phyloP scores from a whole-genome alignment of 2,797 vertebrate species.

The Halcyon smyrnensis region DNA sequence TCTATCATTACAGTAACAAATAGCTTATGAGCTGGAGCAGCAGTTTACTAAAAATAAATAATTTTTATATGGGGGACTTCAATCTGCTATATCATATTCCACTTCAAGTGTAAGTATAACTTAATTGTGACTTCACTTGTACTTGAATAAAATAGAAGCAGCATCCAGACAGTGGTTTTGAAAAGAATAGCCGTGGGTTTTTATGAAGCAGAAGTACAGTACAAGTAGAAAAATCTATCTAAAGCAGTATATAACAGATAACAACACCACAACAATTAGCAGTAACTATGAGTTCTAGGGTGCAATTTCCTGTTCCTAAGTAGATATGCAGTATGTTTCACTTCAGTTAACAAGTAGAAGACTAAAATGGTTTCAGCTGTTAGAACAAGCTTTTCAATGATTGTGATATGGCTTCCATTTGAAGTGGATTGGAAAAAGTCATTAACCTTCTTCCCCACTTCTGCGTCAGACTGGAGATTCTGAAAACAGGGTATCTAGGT shows the following conservation, averaged over 20 bases:
- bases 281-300: not conserved
- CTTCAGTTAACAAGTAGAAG: not conserved
- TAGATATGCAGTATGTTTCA: not conserved
- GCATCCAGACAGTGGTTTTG: not conserved
- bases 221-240: not conserved
- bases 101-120: not conserved
- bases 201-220: not conserved
- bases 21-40: not conserved
- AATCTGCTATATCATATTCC: not conserved
- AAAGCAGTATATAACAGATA: not conserved
- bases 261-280: not conserved
- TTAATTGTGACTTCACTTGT: not conserved
- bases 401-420: not conserved
- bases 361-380: not conserved
- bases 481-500: not conserved
- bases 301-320: not conserved
- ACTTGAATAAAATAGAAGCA: not conserved
- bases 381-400: not conserved
- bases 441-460: not conserved
- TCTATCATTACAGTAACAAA: not conserved
- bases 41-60: not conserved
- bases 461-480: not conserved
- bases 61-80: not conserved
- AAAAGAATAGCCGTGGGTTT: not conserved
- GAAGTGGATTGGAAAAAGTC: not conserved